Evolutionary conservation across 2,888 invertebrate genomes (phyloP).

Genomic region (Dryococelus australis): DNA sequence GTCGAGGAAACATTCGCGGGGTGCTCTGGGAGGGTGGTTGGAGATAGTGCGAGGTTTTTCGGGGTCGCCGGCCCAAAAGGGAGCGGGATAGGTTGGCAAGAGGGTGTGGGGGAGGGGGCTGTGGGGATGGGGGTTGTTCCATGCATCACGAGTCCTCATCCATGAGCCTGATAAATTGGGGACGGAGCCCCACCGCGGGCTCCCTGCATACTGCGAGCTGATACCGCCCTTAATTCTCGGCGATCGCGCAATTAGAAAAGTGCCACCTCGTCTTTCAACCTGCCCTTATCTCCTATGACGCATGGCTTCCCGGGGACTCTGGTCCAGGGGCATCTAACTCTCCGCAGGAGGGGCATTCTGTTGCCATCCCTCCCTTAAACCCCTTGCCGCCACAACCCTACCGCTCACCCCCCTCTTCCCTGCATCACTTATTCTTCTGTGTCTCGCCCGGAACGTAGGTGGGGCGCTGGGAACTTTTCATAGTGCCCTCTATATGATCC

Average conservation of each 20-base stretch:
- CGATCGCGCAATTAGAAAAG: constrained; percentile 29
- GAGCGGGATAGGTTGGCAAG: background rate
- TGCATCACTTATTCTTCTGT: no score
- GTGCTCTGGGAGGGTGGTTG: background rate
- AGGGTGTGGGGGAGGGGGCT: background rate
- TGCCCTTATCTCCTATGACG: constrained; percentile 26
- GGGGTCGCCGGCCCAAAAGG: background rate
- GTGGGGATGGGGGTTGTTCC: background rate
- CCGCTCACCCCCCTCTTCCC: no score
- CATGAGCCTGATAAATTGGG: constrained; percentile 25
- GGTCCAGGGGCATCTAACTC: background rate
- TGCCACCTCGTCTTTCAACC: constrained; percentile 30
- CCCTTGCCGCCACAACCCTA: background rate
- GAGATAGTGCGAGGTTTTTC: constrained; percentile 1
- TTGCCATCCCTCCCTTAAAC: background rate
- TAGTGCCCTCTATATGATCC: no score
- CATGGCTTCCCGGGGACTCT: background rate
- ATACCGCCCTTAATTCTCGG: constrained; percentile 30
- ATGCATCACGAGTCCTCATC: constrained; percentile 26
- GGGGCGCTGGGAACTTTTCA: no score
- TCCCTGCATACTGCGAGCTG: constrained; percentile 23
- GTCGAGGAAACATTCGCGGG: no score
- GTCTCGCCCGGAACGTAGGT: no score
- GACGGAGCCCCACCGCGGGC: background rate
- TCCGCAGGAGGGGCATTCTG: background rate